These are phyloP conservation scores for Philotrypesis tridentata DNA, from an alignment of 1,140 invertebrate genomes.

Conservation along the genomic window DNA sequence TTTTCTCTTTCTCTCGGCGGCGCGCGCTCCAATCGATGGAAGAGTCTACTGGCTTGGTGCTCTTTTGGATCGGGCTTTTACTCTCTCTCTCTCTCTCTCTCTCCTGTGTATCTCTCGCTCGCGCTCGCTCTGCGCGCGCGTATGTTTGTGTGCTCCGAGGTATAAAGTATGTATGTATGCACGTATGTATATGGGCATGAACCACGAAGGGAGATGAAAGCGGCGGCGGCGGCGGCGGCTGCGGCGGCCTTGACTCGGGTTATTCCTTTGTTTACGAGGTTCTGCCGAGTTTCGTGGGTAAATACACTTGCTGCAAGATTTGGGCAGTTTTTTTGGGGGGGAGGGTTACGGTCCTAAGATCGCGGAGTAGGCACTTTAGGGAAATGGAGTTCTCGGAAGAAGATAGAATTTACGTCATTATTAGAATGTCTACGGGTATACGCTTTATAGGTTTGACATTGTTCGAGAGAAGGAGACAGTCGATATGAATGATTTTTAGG, in stretches of 20 bases:
- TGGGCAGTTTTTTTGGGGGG: neutral
- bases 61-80: neutral
- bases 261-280: constrained; percentile 7
- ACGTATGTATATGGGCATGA: neutral
- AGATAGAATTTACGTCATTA: too few relatives aligned
- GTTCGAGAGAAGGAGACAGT: too few relatives aligned
- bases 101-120: too few relatives aligned
- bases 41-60: neutral
- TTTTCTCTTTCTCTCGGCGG: neutral
- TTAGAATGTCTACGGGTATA: too few relatives aligned
- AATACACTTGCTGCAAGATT: neutral
- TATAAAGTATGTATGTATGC: neutral
- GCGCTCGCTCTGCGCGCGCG: too few relatives aligned
- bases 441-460: too few relatives aligned
- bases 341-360: neutral
- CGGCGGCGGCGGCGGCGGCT: neutral
- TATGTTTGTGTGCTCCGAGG: neutral
- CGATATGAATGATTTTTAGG: too few relatives aligned
- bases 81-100: too few relatives aligned
- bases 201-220: neutral
- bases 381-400: too few relatives aligned
- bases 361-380: too few relatives aligned
- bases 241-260: constrained; percentile 20
- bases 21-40: neutral
- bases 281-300: neutral